phyloP scores from a whole-genome alignment of 2,888 invertebrate species.

The Neuroscelio doddi region DNA sequence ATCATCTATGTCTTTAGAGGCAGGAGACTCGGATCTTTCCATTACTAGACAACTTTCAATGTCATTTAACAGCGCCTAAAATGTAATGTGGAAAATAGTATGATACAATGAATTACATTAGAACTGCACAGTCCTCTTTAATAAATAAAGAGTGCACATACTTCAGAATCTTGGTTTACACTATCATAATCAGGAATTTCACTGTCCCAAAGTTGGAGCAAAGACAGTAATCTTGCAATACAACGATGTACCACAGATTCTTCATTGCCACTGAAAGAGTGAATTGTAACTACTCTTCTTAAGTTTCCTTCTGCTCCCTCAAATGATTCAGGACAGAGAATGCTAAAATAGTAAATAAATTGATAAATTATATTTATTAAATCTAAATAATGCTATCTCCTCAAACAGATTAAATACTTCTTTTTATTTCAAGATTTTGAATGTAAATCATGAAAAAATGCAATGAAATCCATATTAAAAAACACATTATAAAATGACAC shows the following conservation, averaged over 20 bases:
- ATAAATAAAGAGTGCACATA: no score
- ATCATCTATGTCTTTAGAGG: constrained; percentile 46
- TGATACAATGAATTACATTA: no score
- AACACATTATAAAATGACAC: no score
- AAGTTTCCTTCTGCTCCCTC: constrained; percentile 93
- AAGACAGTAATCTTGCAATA: constrained; percentile 61
- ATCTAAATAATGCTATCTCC: no score
- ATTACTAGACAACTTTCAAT: constrained; percentile 61
- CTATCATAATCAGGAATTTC: constrained; percentile 58
- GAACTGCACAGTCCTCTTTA: no score
- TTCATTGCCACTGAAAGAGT: constrained; percentile 62
- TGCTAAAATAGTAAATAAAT: constrained; percentile 71
- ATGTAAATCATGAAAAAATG: no score
- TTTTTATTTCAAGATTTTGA: no score
- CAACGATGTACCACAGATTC: constrained; percentile 60
- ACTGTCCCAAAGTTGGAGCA: constrained; percentile 67
- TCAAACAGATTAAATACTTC: no score
- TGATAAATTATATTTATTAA: neutral
- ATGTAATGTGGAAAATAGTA: no score
- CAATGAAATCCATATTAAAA: no score
- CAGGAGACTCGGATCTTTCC: constrained; percentile 48
- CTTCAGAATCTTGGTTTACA: constrained; percentile 64
- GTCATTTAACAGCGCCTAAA: constrained; percentile 60
- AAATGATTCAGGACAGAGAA: constrained; percentile 84
- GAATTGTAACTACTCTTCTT: constrained; percentile 75